Evolutionary conservation across 2,113 vertebrate genomes (phyloP).

Genomic region (Oplegnathus fasciatus): DNA sequence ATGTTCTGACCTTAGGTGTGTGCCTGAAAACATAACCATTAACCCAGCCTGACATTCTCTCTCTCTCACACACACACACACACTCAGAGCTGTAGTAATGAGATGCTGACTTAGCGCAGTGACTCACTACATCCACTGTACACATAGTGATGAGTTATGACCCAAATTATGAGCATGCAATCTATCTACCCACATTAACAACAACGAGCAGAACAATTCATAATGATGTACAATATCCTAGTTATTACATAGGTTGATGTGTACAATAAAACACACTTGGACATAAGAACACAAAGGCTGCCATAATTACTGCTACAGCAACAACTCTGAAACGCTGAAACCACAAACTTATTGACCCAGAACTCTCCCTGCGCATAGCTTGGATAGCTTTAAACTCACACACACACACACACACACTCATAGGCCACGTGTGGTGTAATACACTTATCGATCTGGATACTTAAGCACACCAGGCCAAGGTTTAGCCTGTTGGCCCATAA

Average conservation of each 20-base stretch:
- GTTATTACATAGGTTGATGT: constrained; percentile 7
- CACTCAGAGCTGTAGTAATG: neutral
- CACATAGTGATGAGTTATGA: constrained; percentile 8
- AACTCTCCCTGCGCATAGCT: neutral
- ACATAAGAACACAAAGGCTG: neutral
- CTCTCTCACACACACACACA: constrained; percentile 5
- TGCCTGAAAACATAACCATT: neutral
- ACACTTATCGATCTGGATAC: constrained; percentile 60
- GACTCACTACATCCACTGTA: constrained; percentile 26
- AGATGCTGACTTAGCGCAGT: constrained; percentile 32
- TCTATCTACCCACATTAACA: constrained; percentile 6
- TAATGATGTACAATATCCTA: neutral
- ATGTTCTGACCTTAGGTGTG: constrained; percentile 8
- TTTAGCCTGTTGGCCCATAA: constrained; percentile 39
- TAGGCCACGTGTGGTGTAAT: constrained; percentile 32
- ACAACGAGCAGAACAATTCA: neutral
- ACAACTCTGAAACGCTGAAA: constrained; percentile 22
- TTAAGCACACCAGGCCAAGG: constrained; percentile 56
- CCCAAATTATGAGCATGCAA: constrained; percentile 17
- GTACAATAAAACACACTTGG: constrained; percentile 10
- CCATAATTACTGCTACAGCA: constrained; percentile 18
- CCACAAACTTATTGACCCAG: constrained; percentile 39
- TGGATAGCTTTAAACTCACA: neutral
- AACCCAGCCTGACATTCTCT: neutral
- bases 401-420: constrained; percentile 2